These are phyloP conservation scores for Puntigrus tetrazona DNA, from an alignment of 2,113 vertebrate species.

Conservation along the genomic window DNA sequence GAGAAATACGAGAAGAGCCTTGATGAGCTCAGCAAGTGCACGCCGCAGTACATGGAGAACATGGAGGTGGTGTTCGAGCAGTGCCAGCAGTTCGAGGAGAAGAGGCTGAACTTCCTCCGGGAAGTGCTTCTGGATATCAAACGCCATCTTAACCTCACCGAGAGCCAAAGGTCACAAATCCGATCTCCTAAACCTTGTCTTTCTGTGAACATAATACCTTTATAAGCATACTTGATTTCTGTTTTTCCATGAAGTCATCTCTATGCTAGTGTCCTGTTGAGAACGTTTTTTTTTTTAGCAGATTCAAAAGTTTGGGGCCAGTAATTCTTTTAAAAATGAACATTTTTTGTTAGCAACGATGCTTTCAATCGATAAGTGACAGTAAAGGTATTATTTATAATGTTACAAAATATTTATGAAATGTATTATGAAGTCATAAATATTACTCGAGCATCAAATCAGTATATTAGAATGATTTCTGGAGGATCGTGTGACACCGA, in stretches of 20 bases:
- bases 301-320: neutral
- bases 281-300: neutral
- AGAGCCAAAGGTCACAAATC: constrained; percentile 84
- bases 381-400: neutral
- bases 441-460: neutral
- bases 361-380: neutral
- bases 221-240: neutral
- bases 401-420: neutral
- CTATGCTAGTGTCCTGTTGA: neutral
- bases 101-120: constrained; percentile 89
- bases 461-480: neutral
- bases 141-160: constrained; percentile 90
- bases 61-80: constrained; percentile 95
- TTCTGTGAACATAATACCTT: neutral
- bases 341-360: neutral
- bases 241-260: neutral
- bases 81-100: constrained; percentile 96
- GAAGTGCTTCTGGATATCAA: constrained; percentile 93
- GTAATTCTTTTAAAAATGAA: neutral
- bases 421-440: neutral
- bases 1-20: constrained; percentile 94
- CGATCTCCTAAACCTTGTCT: neutral
- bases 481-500: neutral
- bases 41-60: constrained; percentile 90
- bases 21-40: constrained; percentile 89